These are phyloP conservation scores for Encarsia formosa DNA, from an alignment of 2,888 invertebrate species.

Conservation along the genomic window DNA sequence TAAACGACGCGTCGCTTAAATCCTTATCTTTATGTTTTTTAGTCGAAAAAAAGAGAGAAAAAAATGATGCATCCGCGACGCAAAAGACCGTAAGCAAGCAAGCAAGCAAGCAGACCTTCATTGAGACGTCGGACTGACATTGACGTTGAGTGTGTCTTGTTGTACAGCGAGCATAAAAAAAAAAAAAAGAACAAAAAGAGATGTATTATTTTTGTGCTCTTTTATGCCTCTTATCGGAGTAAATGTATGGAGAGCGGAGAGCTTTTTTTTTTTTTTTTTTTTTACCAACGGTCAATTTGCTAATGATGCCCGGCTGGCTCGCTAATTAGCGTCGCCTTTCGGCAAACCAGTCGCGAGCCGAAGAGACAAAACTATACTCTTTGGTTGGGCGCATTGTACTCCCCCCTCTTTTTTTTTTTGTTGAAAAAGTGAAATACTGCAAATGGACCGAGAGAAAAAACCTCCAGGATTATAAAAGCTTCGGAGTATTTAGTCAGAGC, in stretches of 20 bases:
- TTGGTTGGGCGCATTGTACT: conserved; percentile 7
- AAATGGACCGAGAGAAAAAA: conserved; percentile 11
- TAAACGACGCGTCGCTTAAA: conserved; percentile 35
- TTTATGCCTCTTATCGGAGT: no score
- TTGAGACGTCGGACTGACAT: no score
- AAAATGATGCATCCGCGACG: no score
- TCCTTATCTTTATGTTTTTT: conserved; percentile 41
- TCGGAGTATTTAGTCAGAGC: conserved; percentile 12
- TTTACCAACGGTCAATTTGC: conserved; percentile 28
- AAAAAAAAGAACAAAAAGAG: conserved; percentile 5
- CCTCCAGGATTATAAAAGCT: conserved; percentile 13
- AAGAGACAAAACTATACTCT: conserved; percentile 5
- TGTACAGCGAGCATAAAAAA: not conserved
- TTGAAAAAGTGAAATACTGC: conserved; percentile 16
- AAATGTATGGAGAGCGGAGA: no score
- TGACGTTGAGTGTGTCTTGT: conserved; percentile 23
- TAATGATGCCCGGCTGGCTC: conserved; percentile 23
- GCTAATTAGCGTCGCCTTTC: conserved; percentile 24
- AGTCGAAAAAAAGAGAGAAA: no score
- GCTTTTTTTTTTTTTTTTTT: no score
- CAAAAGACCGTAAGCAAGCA: no score
- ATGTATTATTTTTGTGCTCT: conserved; percentile 6
- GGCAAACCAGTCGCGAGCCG: conserved; percentile 3
- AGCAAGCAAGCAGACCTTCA: no score
- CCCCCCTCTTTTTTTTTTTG: not conserved